Percentiles rank a stretch among this genome's conserved stretches.
Conservation (phyloP, 2,113 vertebrate species). For the Gadus chalcogrammus region DNA sequence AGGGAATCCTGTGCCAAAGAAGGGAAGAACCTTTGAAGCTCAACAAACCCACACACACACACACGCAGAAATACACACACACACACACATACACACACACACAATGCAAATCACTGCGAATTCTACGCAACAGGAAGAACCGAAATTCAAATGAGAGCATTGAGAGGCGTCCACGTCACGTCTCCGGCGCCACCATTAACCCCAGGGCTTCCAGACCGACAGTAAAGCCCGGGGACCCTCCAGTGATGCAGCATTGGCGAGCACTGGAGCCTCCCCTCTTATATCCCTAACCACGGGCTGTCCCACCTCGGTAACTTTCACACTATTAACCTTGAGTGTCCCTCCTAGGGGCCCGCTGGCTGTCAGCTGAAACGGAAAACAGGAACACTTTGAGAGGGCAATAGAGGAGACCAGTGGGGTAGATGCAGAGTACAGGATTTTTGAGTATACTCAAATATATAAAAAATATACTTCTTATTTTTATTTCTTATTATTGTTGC, state of each 20-base stretch:
- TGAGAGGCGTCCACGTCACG: conserved; percentile 9
- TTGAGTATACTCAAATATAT: too few relatives aligned
- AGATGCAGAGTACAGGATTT: too few relatives aligned
- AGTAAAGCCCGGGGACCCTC: neutral
- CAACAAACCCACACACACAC: neutral
- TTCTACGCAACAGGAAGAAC: neutral
- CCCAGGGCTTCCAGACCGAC: neutral
- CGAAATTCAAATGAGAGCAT: neutral
- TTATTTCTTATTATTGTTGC: too few relatives aligned
- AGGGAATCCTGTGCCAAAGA: neutral
- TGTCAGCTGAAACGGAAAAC: neutral
- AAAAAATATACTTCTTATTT: too few relatives aligned
- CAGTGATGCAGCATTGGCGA: conserved; percentile 21
- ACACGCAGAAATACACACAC: too few relatives aligned
- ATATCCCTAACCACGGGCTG: conserved; percentile 21
- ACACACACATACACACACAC: neutral
- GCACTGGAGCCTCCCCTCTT: conserved; percentile 42
- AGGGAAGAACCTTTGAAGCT: neutral
- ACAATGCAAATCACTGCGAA: neutral
- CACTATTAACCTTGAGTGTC: conserved; percentile 44
- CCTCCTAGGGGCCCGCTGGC: conserved; percentile 11
- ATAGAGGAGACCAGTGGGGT: too few relatives aligned
- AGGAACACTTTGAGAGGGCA: neutral
- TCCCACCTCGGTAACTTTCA: conserved; percentile 41
- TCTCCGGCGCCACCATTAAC: neutral